phyloP scores from a whole-genome alignment of 2,888 invertebrate species.

The Brassicogethes aeneus region DNA sequence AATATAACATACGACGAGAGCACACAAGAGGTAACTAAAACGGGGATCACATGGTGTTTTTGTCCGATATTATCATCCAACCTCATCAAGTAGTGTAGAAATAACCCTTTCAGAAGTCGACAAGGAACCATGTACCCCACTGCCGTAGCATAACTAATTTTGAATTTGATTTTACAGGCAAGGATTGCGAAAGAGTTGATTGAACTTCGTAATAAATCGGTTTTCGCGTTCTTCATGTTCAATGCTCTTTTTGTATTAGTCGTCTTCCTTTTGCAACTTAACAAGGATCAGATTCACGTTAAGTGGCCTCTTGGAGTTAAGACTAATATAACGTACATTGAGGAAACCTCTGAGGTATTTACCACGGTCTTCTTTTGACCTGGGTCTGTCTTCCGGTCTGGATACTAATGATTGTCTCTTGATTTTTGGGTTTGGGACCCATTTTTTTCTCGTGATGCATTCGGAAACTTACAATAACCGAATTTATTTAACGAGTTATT shows the following conservation, averaged over 20 bases:
- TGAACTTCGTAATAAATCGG: slow-evolving; percentile 93
- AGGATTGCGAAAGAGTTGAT: slow-evolving; percentile 84
- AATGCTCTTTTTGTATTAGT: slow-evolving; percentile 98
- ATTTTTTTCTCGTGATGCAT: no score
- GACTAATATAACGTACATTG: slow-evolving; percentile 89
- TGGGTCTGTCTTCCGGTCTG: slow-evolving; percentile 20
- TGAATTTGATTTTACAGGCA: slow-evolving; percentile 59
- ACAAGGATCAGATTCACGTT: slow-evolving; percentile 96
- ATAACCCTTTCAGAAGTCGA: slow-evolving; percentile 15
- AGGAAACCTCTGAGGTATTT: slow-evolving; percentile 84
- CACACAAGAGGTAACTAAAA: slow-evolving; percentile 78
- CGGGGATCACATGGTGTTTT: slow-evolving; percentile 28
- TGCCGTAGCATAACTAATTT: slow-evolving; percentile 40
- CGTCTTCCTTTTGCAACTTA: slow-evolving; percentile 97
- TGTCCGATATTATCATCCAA: background rate
- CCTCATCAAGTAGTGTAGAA: background rate
- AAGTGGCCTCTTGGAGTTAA: slow-evolving; percentile 94
- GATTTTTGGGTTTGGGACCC: slow-evolving; percentile 27
- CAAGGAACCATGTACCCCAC: slow-evolving; percentile 44
- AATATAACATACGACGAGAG: slow-evolving; percentile 87
- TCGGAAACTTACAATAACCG: no score
- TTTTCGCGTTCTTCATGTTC: slow-evolving; percentile 98
- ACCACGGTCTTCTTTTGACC: slow-evolving; percentile 21
- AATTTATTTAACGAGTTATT: no score
- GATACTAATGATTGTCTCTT: slow-evolving; percentile 35